Evolutionary conservation across 2,797 vertebrate genomes (phyloP), one percentile per base, ranked within the genome.

Genomic region (Amniataba percoides): DNA sequence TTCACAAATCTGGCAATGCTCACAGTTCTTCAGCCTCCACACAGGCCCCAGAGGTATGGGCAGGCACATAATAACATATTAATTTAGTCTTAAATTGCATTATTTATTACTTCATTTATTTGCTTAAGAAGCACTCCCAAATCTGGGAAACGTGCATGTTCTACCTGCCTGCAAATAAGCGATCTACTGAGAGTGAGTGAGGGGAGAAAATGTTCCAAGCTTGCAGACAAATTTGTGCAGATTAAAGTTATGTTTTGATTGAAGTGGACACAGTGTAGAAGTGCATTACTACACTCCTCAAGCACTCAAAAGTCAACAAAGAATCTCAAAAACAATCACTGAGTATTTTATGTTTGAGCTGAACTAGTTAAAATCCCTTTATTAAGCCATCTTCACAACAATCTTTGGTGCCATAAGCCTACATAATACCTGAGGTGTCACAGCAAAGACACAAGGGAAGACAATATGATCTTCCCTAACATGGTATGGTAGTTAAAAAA

Each of bases 21-120:
- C 59, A 84, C 76, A 80, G 31, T 83, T 86, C 80, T 85, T 74
- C 64, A 76, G 53, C 80, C 65, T 86, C 55, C 66, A 77, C 62
- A 74, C 49, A 82, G 63, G 79, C 82, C 88, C 80, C 79, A 85
- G 83, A 86, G 89, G 74, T 73, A 81, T 70, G 69, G 46, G 76
- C 82, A 88, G 89, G 89, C 86, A 84, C 70, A 77, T 69, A 83
- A 80, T 73, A 84, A 83, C 76, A 88, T 83, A 87, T 86, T 83
- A 76, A 90, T 87, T 89, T 87, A 74, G 77, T 62, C 57, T 87
- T 82, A 89, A 88, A 89, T 85, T 81, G 82, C 71, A 89, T 89
- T 88, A 90, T 91, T 91, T 80, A 92, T 83, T 81, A 71, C 49
- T 79, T 83, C 56, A 82, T 89, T 88, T 77, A 87, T 88, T 86